Conservation (phyloP, 1,140 invertebrate genomes). For the Drosophila obscura region DNA sequence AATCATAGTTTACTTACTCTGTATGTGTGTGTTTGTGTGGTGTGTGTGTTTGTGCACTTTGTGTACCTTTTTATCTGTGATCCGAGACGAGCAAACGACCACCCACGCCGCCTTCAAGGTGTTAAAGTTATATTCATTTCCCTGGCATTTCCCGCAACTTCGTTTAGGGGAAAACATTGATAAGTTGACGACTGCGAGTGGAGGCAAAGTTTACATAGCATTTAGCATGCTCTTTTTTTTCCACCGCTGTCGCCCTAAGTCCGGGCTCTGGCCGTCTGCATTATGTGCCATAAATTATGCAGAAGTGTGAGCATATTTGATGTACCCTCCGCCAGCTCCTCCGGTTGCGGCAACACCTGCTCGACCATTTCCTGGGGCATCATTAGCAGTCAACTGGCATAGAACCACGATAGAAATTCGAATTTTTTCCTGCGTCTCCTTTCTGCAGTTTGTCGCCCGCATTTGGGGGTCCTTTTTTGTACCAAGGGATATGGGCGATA, state of each 20-base stretch:
- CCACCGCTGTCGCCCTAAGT: constrained; percentile 5
- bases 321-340: constrained; percentile 20
- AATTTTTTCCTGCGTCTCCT: constrained; percentile 27
- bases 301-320: constrained; percentile 69
- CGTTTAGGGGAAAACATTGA: constrained; percentile 50
- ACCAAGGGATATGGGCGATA: constrained; percentile 23
- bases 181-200: constrained; percentile 43
- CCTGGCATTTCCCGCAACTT: constrained; percentile 34
- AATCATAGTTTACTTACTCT: no score
- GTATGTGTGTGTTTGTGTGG: background rate
- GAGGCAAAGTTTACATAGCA: constrained; percentile 60
- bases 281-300: constrained; percentile 74
- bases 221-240: constrained; percentile 54
- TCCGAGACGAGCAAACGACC: constrained; percentile 28
- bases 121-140: constrained; percentile 55
- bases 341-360: constrained; percentile 62
- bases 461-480: constrained; percentile 23
- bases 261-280: constrained; percentile 11
- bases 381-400: constrained; percentile 76
- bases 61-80: constrained; percentile 34
- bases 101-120: constrained; percentile 58
- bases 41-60: constrained; percentile 20
- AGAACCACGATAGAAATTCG: constrained; percentile 20
- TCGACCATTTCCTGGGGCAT: constrained; percentile 54
- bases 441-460: constrained; percentile 67